phyloP scores from a whole-genome alignment of 2,113 vertebrate genomes.

The Urocitellus parryii region DNA sequence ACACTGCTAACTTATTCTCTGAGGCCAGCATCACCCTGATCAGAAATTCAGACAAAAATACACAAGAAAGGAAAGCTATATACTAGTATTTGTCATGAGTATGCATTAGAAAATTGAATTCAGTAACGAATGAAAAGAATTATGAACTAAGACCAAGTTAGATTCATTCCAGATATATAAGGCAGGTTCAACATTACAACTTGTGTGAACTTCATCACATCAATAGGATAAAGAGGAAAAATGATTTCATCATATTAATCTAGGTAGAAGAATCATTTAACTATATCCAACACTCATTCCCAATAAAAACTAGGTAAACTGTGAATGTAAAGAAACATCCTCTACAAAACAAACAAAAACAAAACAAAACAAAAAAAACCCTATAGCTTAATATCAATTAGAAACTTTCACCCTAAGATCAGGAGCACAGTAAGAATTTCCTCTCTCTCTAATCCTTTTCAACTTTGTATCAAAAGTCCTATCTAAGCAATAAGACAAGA shows the following conservation, averaged over 20 bases:
- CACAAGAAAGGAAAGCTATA: not conserved
- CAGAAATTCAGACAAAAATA: not conserved
- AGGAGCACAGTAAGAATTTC: not conserved
- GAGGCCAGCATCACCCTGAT: not conserved
- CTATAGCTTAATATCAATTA: too few relatives aligned
- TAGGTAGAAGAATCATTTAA: not conserved
- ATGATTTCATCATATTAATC: not conserved
- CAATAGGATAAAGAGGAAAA: not conserved
- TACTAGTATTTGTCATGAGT: not conserved
- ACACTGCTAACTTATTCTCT: not conserved
- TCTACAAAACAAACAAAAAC: too few relatives aligned
- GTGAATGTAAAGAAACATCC: not conserved
- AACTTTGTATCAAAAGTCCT: not conserved
- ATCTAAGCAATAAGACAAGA: not conserved
- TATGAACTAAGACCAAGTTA: not conserved
- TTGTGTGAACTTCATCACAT: not conserved
- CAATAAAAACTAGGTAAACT: not conserved
- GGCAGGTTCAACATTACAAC: not conserved
- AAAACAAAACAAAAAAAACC: not conserved
- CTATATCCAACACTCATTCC: not conserved
- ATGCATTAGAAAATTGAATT: not conserved
- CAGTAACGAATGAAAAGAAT: not conserved
- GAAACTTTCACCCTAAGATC: not conserved
- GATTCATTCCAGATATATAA: not conserved
- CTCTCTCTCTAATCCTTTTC: not conserved